Conservation (phyloP, 2,888 invertebrate genomes). For the Actias luna region DNA sequence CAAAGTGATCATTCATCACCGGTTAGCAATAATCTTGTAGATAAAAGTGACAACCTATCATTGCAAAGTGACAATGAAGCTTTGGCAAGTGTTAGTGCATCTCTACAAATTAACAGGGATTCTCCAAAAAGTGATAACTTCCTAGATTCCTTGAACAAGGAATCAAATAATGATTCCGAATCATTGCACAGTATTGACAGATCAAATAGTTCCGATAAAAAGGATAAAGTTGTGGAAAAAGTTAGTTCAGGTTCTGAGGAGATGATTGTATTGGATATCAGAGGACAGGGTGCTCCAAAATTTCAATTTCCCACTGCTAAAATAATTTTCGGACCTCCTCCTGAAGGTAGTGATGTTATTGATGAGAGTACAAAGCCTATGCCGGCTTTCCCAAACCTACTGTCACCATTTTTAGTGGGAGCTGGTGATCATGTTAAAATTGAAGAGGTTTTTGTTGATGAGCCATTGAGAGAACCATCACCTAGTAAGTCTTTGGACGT, state of each 20-base stretch:
- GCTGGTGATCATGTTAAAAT: slow-evolving; percentile 51
- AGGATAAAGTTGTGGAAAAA: slow-evolving; percentile 41
- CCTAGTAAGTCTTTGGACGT: slow-evolving; percentile 33
- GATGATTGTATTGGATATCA: slow-evolving; percentile 74
- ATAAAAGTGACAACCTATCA: slow-evolving; percentile 5
- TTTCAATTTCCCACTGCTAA: slow-evolving; percentile 59
- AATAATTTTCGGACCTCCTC: slow-evolving; percentile 74
- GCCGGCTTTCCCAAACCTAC: slow-evolving; percentile 60
- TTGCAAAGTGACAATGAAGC: slow-evolving; percentile 7
- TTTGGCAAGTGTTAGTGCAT: not conserved
- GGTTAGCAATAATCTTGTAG: not conserved
- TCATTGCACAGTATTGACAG: slow-evolving; percentile 38
- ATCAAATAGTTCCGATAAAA: slow-evolving; percentile 37
- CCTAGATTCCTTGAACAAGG: slow-evolving; percentile 66
- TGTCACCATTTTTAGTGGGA: slow-evolving; percentile 68
- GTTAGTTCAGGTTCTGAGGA: slow-evolving; percentile 69
- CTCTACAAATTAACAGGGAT: slow-evolving; percentile 25
- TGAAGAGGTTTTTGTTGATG: slow-evolving; percentile 52
- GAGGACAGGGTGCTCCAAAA: slow-evolving; percentile 67
- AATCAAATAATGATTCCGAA: slow-evolving; percentile 44
- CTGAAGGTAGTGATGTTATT: slow-evolving; percentile 60
- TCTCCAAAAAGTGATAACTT: slow-evolving; percentile 60
- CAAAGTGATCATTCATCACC: not conserved
- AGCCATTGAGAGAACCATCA: slow-evolving; percentile 34
- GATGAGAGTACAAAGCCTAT: slow-evolving; percentile 51